These are phyloP conservation scores for Trachelipus rathkii DNA, from an alignment of 1,140 invertebrate species.

Conservation along the genomic window DNA sequence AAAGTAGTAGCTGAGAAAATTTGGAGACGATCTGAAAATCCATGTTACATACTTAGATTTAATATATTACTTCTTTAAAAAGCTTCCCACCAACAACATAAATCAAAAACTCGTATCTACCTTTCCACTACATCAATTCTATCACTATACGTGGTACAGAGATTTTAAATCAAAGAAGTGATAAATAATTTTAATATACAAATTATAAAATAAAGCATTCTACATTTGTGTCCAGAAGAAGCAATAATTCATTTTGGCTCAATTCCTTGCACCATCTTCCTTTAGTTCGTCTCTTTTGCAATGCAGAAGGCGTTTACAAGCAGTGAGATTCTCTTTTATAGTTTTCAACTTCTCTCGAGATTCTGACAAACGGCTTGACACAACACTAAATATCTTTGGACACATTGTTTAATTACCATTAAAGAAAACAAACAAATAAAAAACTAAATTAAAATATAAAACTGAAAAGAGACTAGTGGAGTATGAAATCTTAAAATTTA, in stretches of 20 bases:
- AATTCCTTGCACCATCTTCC: constrained; percentile 86
- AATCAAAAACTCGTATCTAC: neutral
- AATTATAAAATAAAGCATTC: neutral
- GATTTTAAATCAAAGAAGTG: neutral
- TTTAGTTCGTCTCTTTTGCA: constrained; percentile 89
- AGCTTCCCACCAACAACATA: no score
- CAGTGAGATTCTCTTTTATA: constrained; percentile 82
- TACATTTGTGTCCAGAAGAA: constrained; percentile 78
- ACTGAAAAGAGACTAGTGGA: neutral
- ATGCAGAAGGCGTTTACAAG: constrained; percentile 83
- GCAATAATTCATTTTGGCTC: constrained; percentile 85
- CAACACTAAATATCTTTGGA: constrained; percentile 67
- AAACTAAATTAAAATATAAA: constrained; percentile 18
- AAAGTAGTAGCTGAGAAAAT: no score
- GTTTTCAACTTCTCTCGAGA: constrained; percentile 76
- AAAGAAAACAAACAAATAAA: constrained; percentile 29
- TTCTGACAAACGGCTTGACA: constrained; percentile 70
- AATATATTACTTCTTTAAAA: no score
- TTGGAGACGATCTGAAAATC: no score
- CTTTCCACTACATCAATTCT: neutral
- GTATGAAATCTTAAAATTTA: neutral
- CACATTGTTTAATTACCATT: neutral
- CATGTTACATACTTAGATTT: no score
- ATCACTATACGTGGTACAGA: neutral
- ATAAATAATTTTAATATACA: neutral